Evolutionary conservation across 2,113 vertebrate species (phyloP).

Genomic region (Hiodon tergisus): DNA sequence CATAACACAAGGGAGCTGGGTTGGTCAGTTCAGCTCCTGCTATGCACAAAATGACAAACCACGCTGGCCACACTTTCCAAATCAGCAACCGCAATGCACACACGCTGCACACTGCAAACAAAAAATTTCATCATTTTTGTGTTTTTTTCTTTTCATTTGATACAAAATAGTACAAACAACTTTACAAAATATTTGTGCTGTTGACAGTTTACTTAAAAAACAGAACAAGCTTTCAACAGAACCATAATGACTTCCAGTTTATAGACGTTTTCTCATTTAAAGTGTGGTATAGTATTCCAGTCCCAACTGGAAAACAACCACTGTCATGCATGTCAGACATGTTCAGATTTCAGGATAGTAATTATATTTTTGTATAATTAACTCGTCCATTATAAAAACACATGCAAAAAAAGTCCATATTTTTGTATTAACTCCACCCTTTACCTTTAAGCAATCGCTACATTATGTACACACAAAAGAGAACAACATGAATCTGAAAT

Average conservation of each 20-base stretch:
- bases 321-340: slow-evolving; percentile 76
- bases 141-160: slow-evolving; percentile 51
- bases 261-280: too few species aligned
- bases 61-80: slow-evolving; percentile 49
- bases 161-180: slow-evolving; percentile 98
- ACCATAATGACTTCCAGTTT: too few species aligned
- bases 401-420: slow-evolving; percentile 77
- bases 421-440: slow-evolving; percentile 47
- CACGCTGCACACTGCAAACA: slow-evolving; percentile 79
- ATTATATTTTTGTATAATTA: slow-evolving; percentile 56
- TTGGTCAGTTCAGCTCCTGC: slow-evolving; percentile 52
- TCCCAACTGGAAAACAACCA: slow-evolving; percentile 65
- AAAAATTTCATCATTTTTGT: slow-evolving; percentile 60
- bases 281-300: slow-evolving; percentile 57
- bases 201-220: slow-evolving; percentile 86
- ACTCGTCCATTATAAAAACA: slow-evolving; percentile 71
- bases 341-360: slow-evolving; percentile 50
- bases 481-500: slow-evolving; percentile 29
- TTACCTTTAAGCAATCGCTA: slow-evolving; percentile 66
- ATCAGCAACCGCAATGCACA: slow-evolving; percentile 77
- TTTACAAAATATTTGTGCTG: slow-evolving; percentile 99
- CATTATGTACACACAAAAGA: slow-evolving; percentile 59
- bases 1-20: slow-evolving; percentile 53
- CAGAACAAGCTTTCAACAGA: too few species aligned
- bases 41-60: slow-evolving; percentile 58